phyloP scores from a whole-genome alignment of 1,140 invertebrate genomes.

The Lepidotrigona ventralis region DNA sequence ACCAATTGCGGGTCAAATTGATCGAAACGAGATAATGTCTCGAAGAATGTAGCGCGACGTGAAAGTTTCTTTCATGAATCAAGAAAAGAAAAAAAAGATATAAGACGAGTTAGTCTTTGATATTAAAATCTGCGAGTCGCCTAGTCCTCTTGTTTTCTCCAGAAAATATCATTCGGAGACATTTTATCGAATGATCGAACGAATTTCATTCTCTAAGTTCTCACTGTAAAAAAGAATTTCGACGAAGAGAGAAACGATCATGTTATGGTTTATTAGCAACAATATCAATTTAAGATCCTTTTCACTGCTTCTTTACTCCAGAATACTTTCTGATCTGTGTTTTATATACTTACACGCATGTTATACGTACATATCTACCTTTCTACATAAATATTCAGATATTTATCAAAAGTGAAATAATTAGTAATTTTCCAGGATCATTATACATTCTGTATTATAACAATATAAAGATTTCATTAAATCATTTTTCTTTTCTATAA shows the following conservation, averaged over 20 bases:
- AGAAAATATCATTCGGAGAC: background rate
- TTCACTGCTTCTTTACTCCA: too few species aligned
- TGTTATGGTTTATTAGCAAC: background rate
- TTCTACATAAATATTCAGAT: too few species aligned
- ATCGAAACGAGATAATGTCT: slow-evolving; percentile 73
- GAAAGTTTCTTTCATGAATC: slow-evolving; percentile 62
- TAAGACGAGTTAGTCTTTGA: background rate
- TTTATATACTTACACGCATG: too few species aligned
- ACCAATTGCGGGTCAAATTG: slow-evolving; percentile 72
- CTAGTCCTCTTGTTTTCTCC: background rate
- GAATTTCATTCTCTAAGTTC: background rate
- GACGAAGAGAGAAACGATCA: background rate
- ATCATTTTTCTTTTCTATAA: background rate
- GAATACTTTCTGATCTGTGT: too few species aligned
- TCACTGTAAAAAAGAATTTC: background rate
- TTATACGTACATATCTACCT: too few species aligned
- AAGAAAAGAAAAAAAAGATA: slow-evolving; percentile 12
- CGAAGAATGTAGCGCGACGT: slow-evolving; percentile 72
- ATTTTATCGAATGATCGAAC: background rate
- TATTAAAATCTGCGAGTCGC: background rate
- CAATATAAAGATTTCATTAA: too few species aligned
- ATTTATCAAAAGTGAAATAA: too few species aligned
- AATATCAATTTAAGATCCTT: background rate
- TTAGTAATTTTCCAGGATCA: too few species aligned
- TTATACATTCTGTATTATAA: too few species aligned